Percentiles rank a stretch among this genome's conserved stretches.
Conservation (phyloP, 1,140 invertebrate species). For the Daktulosphaira vitifoliae region DNA sequence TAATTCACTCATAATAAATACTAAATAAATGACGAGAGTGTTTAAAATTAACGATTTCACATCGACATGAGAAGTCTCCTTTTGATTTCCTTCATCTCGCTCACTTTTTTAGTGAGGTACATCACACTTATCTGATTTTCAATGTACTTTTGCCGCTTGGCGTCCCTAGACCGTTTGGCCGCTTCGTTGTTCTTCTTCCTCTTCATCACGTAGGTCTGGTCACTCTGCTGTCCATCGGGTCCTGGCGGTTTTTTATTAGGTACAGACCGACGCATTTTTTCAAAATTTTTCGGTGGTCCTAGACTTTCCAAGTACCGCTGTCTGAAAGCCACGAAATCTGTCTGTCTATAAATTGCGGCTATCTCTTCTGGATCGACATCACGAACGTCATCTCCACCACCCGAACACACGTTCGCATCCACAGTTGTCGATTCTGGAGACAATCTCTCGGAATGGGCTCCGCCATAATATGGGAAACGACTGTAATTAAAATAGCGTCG, state of each 20-base stretch:
- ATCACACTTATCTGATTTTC: constrained; percentile 25
- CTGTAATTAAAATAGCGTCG: too few relatives aligned
- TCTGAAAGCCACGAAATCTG: constrained; percentile 9
- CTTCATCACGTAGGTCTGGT: constrained; percentile 14
- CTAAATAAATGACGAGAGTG: too few relatives aligned
- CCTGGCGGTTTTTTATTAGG: not conserved
- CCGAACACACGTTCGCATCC: not conserved
- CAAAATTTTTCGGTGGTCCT: constrained; percentile 16
- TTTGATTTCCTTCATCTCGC: constrained; percentile 16
- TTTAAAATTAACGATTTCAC: too few relatives aligned
- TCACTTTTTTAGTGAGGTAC: constrained; percentile 27
- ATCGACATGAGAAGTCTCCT: constrained; percentile 8
- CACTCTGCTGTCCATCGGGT: not conserved
- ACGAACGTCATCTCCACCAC: not conserved
- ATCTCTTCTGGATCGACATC: constrained; percentile 6
- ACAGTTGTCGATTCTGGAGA: constrained; percentile 2
- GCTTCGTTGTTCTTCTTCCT: constrained; percentile 26
- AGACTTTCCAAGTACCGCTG: constrained; percentile 9
- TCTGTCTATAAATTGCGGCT: constrained; percentile 2
- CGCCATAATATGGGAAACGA: not conserved
- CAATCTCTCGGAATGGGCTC: not conserved
- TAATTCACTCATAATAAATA: too few relatives aligned
- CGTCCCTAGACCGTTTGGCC: constrained; percentile 16
- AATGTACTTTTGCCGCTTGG: constrained; percentile 16
- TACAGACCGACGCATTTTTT: not conserved